Evolutionary conservation across 1,140 invertebrate genomes (phyloP).

Genomic region (Hylaeus volcanicus): DNA sequence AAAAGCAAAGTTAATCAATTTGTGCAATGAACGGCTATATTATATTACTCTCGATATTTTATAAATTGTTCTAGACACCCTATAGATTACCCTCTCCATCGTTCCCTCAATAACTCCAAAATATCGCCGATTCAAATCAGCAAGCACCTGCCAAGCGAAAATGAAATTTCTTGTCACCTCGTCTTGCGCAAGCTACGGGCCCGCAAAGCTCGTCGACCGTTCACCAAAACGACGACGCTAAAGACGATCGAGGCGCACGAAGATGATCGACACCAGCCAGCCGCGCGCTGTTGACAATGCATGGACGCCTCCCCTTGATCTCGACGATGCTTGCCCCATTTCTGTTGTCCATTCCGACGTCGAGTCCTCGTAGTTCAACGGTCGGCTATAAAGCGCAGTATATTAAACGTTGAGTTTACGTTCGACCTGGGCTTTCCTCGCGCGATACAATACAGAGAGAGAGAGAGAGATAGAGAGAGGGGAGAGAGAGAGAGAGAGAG

Average conservation of each 20-base stretch:
- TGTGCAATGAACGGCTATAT: no score
- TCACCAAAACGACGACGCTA: background rate
- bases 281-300: background rate
- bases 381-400: conserved; percentile 39
- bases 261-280: background rate
- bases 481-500: no score
- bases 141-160: no score
- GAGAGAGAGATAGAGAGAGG: background rate
- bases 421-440: conserved; percentile 43
- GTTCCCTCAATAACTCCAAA: no score
- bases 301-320: conserved; percentile 17
- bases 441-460: conserved; percentile 26
- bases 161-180: background rate
- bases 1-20: no score
- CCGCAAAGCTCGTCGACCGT: background rate
- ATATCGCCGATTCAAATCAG: no score
- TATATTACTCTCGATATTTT: no score
- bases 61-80: no score
- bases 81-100: no score
- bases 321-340: background rate
- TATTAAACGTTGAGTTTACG: conserved; percentile 48
- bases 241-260: background rate
- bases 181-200: background rate
- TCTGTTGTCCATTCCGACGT: conserved; percentile 7
- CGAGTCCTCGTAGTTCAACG: conserved; percentile 27